phyloP scores from a whole-genome alignment of 2,888 invertebrate species.

The Harmothoe impar region DNA sequence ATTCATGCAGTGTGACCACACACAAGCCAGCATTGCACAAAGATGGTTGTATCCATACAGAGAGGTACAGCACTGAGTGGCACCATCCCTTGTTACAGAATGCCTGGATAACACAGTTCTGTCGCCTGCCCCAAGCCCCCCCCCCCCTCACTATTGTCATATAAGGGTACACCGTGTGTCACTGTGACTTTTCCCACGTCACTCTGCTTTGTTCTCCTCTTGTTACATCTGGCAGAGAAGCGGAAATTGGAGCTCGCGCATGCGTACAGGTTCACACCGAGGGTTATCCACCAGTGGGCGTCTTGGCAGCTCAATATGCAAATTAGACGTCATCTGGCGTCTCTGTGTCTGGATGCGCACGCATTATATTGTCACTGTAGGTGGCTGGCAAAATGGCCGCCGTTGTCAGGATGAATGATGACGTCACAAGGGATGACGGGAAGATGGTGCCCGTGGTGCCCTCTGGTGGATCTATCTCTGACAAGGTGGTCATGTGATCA shows the following conservation, averaged over 20 bases:
- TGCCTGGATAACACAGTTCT: too few relatives aligned
- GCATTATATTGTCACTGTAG: background rate
- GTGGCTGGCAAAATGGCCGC: background rate
- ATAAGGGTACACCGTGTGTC: too few relatives aligned
- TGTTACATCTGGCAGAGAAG: too few relatives aligned
- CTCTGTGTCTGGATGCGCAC: background rate
- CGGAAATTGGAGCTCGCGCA: background rate
- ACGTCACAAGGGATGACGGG: conserved; percentile 3
- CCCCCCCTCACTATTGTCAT: too few relatives aligned
- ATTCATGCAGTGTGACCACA: too few relatives aligned
- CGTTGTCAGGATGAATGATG: background rate
- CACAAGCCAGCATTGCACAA: too few relatives aligned
- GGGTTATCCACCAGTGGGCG: conserved; percentile 3
- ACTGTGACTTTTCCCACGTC: too few relatives aligned
- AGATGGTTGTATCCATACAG: too few relatives aligned
- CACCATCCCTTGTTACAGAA: too few relatives aligned
- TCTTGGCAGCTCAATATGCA: background rate
- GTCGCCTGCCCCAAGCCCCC: too few relatives aligned
- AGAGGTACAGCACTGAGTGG: too few relatives aligned
- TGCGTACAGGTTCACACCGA: conserved; percentile 1
- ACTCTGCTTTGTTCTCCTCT: too few relatives aligned
- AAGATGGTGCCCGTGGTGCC: background rate
- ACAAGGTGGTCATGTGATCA: background rate
- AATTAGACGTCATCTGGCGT: background rate
- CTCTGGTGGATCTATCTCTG: background rate